These are phyloP conservation scores for Tachuris rubrigastra DNA, from an alignment of 2,113 vertebrate species.

Conservation along the genomic window DNA sequence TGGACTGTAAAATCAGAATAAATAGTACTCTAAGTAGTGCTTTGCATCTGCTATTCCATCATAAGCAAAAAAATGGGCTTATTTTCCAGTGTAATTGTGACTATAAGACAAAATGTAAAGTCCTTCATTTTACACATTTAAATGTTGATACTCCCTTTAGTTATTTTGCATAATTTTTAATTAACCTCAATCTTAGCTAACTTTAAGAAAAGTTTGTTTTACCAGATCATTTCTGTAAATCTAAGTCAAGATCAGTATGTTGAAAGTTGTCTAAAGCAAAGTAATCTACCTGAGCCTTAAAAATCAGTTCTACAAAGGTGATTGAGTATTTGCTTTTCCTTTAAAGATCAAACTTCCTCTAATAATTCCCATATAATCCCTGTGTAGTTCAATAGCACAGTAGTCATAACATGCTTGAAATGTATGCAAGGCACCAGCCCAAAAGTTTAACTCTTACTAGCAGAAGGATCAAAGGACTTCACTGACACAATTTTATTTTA, in stretches of 20 bases:
- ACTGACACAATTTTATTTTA: conserved; percentile 16
- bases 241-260: background rate
- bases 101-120: background rate
- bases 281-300: background rate
- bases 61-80: background rate
- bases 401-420: conserved; percentile 42
- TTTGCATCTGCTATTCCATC: background rate
- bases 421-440: background rate
- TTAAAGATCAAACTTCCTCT: conserved; percentile 59
- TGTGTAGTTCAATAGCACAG: background rate
- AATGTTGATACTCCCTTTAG: background rate
- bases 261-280: background rate
- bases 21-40: background rate
- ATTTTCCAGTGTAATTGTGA: background rate
- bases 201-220: background rate
- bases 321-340: conserved; percentile 16
- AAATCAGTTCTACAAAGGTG: conserved; percentile 5
- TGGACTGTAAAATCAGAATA: background rate
- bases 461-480: conserved; percentile 43
- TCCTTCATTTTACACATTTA: background rate
- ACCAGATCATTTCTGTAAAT: background rate
- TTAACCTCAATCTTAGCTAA: background rate
- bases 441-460: conserved; percentile 16
- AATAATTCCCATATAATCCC: conserved; percentile 50
- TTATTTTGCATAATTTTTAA: background rate